Base-by-base conservation (phyloP, 2,797 vertebrate species). In the Sebastes wilsoni region DNA sequence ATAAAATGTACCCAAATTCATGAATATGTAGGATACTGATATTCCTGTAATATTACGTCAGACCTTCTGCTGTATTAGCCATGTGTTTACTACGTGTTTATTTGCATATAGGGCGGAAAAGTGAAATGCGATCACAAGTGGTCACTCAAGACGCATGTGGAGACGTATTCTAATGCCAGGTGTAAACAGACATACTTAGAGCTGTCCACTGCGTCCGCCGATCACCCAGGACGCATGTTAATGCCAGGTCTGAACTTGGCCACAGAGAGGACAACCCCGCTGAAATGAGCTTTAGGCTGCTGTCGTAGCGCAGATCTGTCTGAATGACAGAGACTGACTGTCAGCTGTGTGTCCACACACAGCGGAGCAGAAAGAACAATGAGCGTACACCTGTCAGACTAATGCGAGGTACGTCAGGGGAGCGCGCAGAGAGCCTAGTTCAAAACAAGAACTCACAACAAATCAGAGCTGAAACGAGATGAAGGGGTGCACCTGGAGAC, bases 341-440 rank as follows among this genome's bases (percentile, higher is more conserved):
- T 90, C 89, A 85, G 83, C 76, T 59, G 81, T 64, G 71, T 86
- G 80, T 77, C 83, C 49, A 71, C 75, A 65, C 66, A 78, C 72
- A 72, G 66, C 49, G 25, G 23, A 87, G 87, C 75, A 74, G 82
- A 87, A 79, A 74, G 84, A 88, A 86, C 81, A 89, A 90, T 85
- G 56, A 56, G 6, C 8, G n/a, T 52, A 73, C 82, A 87, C 84
- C 91, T 87, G 91, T 85, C 84, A 80, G 77, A 76, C 81, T 68
- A 66, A 86, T 72, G 75, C 6, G 60, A 83, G 80, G 62, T 55
- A 71, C 32, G 59, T 79, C 73, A 62, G 46, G 80, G 77, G 75
- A 81, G 54, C 11, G 27, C 46, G 9, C 32, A 59, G 72, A 58
- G 23, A 55, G 79, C 28, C 52, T 69, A 14, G 74, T 85, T 92